Conservation (phyloP, 1,140 invertebrate genomes). For the Aphaenogaster floridana region DNA sequence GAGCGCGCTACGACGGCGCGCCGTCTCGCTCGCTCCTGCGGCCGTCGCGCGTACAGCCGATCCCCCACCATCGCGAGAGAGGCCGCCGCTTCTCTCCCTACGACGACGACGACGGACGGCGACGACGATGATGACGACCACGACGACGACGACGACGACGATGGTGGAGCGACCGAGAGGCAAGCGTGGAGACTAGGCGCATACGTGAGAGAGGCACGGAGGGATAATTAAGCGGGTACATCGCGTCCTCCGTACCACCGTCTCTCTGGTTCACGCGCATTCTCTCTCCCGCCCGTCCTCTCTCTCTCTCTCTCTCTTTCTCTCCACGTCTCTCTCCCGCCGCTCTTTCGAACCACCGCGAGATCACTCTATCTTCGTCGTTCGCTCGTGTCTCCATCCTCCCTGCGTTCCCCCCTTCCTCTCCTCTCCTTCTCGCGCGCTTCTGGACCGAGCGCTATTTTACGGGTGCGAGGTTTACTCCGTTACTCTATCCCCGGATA, state of each 20-base stretch:
- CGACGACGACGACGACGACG: slow-evolving; percentile 1
- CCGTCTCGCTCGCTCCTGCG: slow-evolving; percentile 25
- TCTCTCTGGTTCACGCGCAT: slow-evolving; percentile 63
- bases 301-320: background rate
- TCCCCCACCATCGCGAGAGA: slow-evolving; percentile 53
- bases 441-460: slow-evolving; percentile 65
- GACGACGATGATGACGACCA: background rate
- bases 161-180: slow-evolving; percentile 67
- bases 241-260: slow-evolving; percentile 76
- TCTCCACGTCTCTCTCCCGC: slow-evolving; percentile 14
- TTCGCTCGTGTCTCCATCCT: slow-evolving; percentile 33
- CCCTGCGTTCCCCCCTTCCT: background rate
- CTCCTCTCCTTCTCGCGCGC: slow-evolving; percentile 24
- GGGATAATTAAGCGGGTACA: slow-evolving; percentile 86
- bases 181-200: slow-evolving; percentile 66
- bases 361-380: slow-evolving; percentile 52
- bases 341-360: slow-evolving; percentile 67
- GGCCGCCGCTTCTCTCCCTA: slow-evolving; percentile 53
- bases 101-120: slow-evolving; percentile 34
- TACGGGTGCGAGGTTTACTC: slow-evolving; percentile 68
- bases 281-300: background rate
- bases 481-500: slow-evolving; percentile 47
- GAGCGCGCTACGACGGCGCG: slow-evolving; percentile 62
- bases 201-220: slow-evolving; percentile 74
- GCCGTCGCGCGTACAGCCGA: slow-evolving; percentile 40